These are phyloP conservation scores for Limnodromus scolopaceus DNA, from an alignment of 2,797 vertebrate species.

Conservation along the genomic window DNA sequence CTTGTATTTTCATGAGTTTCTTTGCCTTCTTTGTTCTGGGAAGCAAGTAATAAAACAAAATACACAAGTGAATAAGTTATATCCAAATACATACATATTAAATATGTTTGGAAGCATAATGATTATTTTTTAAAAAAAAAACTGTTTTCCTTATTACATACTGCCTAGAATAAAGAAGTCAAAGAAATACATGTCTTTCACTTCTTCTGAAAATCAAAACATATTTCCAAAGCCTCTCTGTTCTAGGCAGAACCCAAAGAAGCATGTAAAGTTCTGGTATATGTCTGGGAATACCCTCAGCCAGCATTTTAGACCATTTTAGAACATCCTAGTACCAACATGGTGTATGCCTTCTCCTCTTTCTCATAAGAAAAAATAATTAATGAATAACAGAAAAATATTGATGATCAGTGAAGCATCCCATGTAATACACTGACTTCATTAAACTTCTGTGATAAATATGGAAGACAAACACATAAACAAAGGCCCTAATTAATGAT, in stretches of 20 bases:
- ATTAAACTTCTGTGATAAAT: background rate
- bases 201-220: background rate
- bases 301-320: background rate
- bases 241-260: background rate
- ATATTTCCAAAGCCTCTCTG: background rate
- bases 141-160: background rate
- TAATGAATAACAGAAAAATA: background rate
- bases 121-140: background rate
- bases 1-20: background rate
- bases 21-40: constrained; percentile 17
- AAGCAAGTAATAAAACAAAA: background rate
- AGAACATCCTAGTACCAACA: background rate
- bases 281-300: background rate
- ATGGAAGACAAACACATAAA: background rate
- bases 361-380: background rate
- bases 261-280: background rate
- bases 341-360: background rate
- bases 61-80: background rate
- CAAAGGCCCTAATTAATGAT: background rate
- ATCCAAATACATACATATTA: background rate
- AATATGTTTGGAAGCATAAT: background rate
- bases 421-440: background rate
- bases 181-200: background rate
- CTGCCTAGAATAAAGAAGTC: background rate
- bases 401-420: background rate